These are phyloP conservation scores for Lophotis ruficrista DNA, from an alignment of 2,113 vertebrate genomes.

Conservation along the genomic window DNA sequence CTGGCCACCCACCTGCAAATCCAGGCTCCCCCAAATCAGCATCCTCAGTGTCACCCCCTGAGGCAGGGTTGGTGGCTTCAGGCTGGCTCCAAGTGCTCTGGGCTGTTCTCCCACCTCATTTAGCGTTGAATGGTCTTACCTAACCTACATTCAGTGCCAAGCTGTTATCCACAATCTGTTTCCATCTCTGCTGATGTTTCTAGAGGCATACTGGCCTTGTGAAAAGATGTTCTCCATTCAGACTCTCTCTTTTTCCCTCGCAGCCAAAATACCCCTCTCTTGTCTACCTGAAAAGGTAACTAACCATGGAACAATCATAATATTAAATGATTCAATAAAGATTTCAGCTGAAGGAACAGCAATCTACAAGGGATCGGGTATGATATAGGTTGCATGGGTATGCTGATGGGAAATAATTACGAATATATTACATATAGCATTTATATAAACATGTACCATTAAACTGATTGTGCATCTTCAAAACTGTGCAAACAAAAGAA, in stretches of 20 bases:
- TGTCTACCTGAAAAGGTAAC: neutral
- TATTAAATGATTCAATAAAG: neutral
- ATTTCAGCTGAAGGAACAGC: neutral
- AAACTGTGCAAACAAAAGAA: neutral
- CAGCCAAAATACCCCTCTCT: neutral
- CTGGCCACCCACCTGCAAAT: neutral
- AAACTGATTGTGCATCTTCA: neutral
- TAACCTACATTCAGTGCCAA: neutral
- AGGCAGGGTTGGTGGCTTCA: neutral
- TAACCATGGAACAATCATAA: fast-evolving
- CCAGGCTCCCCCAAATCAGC: neutral
- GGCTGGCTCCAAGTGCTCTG: neutral
- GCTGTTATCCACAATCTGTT: neutral
- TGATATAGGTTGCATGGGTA: neutral
- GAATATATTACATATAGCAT: neutral
- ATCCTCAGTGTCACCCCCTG: fast-evolving
- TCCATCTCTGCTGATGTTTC: neutral
- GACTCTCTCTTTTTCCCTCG: fast-evolving
- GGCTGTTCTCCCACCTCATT: neutral
- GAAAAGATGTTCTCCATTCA: neutral
- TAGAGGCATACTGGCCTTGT: neutral
- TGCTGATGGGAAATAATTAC: neutral
- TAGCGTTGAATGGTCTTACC: neutral
- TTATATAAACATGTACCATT: neutral
- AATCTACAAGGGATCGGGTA: neutral